These are phyloP conservation scores for Apodemus speciosus DNA, from an alignment of 2,113 vertebrate species.

Conservation along the genomic window DNA sequence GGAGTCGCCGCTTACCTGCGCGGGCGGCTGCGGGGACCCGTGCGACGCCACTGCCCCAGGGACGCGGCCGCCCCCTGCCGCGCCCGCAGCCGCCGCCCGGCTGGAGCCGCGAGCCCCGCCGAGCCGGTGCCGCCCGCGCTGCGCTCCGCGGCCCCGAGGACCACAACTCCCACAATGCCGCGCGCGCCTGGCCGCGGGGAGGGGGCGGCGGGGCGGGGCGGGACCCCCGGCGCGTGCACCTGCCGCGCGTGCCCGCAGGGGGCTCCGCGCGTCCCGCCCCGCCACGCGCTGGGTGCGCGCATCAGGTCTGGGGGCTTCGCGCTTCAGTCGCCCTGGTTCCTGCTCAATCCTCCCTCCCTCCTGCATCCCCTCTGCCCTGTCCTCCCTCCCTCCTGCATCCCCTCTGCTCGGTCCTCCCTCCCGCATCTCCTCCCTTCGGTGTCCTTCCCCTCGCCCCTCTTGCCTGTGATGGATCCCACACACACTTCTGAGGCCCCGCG, in stretches of 20 bases:
- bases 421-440: not conserved
- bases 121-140: constrained; percentile 56
- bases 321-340: not conserved
- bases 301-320: not conserved
- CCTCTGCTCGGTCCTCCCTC: not conserved
- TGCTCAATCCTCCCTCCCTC: not conserved
- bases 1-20: constrained; percentile 61
- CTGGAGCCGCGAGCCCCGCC: constrained; percentile 27
- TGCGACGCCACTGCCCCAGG: not conserved
- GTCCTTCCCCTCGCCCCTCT: not conserved
- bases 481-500: not conserved
- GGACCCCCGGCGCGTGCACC: not conserved
- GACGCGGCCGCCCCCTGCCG: constrained; percentile 48
- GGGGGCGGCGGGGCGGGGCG: not conserved
- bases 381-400: not conserved
- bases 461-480: not conserved
- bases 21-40: not conserved
- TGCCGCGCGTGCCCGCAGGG: not conserved
- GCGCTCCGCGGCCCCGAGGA: constrained; percentile 62
- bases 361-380: not conserved
- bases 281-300: not conserved
- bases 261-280: not conserved
- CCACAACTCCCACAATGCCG: constrained; percentile 78
- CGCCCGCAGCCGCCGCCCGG: constrained; percentile 52
- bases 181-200: constrained; percentile 42